A percentile compares a stretch with the other conserved stretches of the same genome.
Evolutionary conservation across 2,888 invertebrate genomes (phyloP).

Genomic region (Dexiosoma caninum): DNA sequence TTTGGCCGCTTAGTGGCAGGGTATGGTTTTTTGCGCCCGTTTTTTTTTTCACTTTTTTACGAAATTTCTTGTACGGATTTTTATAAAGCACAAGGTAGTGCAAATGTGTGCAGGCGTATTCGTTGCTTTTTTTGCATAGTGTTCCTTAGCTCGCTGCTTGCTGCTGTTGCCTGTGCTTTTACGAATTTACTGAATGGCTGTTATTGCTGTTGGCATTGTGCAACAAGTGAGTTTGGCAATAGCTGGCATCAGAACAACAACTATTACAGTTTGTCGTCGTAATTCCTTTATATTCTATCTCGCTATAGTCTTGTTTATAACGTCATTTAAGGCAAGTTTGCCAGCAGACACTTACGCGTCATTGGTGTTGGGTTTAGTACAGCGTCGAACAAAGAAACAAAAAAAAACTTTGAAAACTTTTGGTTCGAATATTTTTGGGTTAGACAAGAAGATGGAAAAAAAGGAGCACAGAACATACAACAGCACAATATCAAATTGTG

Average conservation of each 20-base stretch:
- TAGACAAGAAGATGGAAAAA: too few species aligned
- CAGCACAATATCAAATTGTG: slow-evolving; percentile 12
- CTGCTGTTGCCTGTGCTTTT: slow-evolving; percentile 33
- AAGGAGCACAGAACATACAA: background rate
- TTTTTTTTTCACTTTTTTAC: slow-evolving; percentile 70
- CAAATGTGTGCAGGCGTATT: background rate
- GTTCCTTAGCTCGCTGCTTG: background rate
- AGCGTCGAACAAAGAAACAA: slow-evolving; percentile 16
- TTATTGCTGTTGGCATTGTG: slow-evolving; percentile 73
- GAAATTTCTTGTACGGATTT: slow-evolving; percentile 64
- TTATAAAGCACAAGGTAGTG: slow-evolving; percentile 14
- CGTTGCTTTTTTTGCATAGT: slow-evolving; percentile 17
- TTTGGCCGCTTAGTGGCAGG: slow-evolving; percentile 47
- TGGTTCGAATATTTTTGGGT: slow-evolving; percentile 45
- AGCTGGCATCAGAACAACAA: slow-evolving; percentile 76
- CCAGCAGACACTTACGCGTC: slow-evolving; percentile 57
- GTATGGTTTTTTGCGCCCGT: background rate
- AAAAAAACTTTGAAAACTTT: slow-evolving; percentile 47
- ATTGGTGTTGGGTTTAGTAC: slow-evolving; percentile 43
- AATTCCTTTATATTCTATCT: slow-evolving; percentile 52
- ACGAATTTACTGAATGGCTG: slow-evolving; percentile 42
- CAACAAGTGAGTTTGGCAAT: slow-evolving; percentile 79
- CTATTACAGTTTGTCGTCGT: slow-evolving; percentile 62
- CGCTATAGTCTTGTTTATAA: slow-evolving; percentile 17
- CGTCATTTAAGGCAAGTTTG: slow-evolving; percentile 31